Percentiles rank a stretch among this genome's conserved stretches.
phyloP scores from a whole-genome alignment of 2,888 invertebrate species.

The Drosophila fungiperda region DNA sequence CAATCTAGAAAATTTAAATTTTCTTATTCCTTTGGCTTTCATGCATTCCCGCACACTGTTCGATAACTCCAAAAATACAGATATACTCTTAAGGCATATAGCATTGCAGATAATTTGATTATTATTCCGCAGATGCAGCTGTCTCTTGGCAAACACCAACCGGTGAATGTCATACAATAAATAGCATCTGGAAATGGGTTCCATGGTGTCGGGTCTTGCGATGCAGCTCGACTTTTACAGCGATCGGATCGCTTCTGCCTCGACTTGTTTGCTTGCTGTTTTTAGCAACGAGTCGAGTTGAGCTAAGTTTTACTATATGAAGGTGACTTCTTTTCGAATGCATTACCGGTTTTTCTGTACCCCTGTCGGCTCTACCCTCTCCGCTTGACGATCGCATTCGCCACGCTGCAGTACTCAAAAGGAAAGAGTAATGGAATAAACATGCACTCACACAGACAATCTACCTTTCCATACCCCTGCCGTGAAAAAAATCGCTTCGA shows the following conservation, averaged over 20 bases:
- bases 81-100: constrained; percentile 4
- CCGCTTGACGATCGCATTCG: constrained; percentile 18
- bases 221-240: constrained; percentile 13
- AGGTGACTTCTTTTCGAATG: constrained; percentile 81
- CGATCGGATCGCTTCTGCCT: constrained; percentile 11
- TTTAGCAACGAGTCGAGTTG: constrained; percentile 26
- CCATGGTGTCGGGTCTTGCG: constrained; percentile 37
- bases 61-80: constrained; percentile 11
- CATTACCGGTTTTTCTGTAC: constrained; percentile 73
- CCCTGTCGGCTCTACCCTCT: constrained; percentile 11
- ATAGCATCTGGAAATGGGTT: constrained; percentile 31
- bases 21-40: constrained; percentile 8
- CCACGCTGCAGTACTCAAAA: constrained; percentile 38
- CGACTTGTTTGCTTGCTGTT: constrained; percentile 10
- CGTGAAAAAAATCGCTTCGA: constrained; percentile 28
- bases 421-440: constrained; percentile 52
- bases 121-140: constrained; percentile 37
- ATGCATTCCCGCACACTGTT: constrained; percentile 17
- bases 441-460: constrained; percentile 25
- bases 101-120: constrained; percentile 26
- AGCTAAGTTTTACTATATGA: constrained; percentile 61
- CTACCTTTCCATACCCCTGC: constrained; percentile 51
- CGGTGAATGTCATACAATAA: constrained; percentile 32
- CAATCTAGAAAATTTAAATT: background rate
- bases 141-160: constrained; percentile 10